Evolutionary conservation across 2,797 vertebrate species (phyloP).

Genomic region (Acropternis orthonyx): DNA sequence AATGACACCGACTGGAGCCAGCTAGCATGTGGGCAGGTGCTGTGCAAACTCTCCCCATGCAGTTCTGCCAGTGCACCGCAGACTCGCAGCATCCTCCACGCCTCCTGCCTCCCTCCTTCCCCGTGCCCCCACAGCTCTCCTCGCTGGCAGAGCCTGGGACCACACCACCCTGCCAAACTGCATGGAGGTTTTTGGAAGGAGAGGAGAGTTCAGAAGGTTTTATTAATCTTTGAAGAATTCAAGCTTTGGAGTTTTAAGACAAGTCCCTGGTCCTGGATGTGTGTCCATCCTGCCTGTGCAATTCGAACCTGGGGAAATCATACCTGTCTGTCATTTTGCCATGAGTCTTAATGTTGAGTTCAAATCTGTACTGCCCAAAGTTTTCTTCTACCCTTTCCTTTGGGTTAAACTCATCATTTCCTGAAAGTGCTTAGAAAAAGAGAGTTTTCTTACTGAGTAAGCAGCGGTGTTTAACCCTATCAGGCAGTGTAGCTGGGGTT

Average conservation of each 20-base stretch:
- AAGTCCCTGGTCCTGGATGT: neutral
- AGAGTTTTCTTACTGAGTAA: neutral
- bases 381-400: neutral
- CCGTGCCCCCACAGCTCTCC: fast-evolving
- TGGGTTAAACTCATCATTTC: neutral
- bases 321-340: neutral
- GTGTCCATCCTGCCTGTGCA: neutral
- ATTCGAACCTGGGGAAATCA: neutral
- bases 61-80: neutral
- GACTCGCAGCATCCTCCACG: neutral
- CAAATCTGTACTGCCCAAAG: neutral
- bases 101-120: neutral
- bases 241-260: neutral
- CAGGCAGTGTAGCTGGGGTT: neutral
- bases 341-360: neutral
- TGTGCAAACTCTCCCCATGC: neutral
- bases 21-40: constrained; percentile 22
- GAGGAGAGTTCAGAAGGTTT: neutral
- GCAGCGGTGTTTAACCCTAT: neutral
- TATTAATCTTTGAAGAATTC: neutral
- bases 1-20: constrained; percentile 8
- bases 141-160: fast-evolving
- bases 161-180: neutral
- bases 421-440: neutral
- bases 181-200: neutral